Percentiles rank a stretch among this genome's conserved stretches.
phyloP scores from a whole-genome alignment of 2,888 invertebrate species.

The Beris morrisii region DNA sequence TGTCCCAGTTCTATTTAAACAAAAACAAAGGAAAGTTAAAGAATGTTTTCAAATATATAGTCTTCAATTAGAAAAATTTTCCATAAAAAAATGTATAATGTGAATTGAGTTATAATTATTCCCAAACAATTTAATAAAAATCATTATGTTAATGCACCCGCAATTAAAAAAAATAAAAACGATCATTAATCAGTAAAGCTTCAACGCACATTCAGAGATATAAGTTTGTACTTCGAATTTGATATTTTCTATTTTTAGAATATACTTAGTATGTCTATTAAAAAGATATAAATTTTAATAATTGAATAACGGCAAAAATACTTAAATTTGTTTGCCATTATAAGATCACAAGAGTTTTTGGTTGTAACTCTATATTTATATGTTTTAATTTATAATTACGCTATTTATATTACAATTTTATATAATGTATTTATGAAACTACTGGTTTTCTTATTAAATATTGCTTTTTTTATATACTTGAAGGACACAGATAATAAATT shows the following conservation, averaged over 20 bases:
- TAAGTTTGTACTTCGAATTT: constrained; percentile 26
- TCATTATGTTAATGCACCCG: too few species aligned
- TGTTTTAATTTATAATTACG: constrained; percentile 6
- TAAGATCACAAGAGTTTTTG: constrained; percentile 19
- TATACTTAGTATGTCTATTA: constrained; percentile 21
- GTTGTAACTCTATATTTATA: constrained; percentile 12
- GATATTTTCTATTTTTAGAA: constrained; percentile 25
- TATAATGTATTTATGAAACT: constrained; percentile 23
- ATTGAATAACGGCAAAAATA: constrained; percentile 22
- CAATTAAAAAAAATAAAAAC: too few species aligned
- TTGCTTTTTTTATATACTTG: constrained; percentile 16
- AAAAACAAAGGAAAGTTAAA: too few species aligned
- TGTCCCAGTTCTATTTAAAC: too few species aligned
- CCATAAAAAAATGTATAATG: too few species aligned
- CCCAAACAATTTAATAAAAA: too few species aligned
- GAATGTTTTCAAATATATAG: too few species aligned
- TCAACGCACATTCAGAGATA: constrained; percentile 20
- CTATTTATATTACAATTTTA: neutral
- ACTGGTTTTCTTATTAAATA: constrained; percentile 24
- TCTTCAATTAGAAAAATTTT: too few species aligned
- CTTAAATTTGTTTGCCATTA: constrained; percentile 14
- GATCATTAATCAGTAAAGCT: too few species aligned
- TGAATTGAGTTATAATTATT: too few species aligned
- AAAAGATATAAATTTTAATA: constrained; percentile 24
- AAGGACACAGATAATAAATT: constrained; percentile 25